Evolutionary conservation across 1,140 invertebrate species (phyloP).

Genomic region (Calosoma granatense): DNA sequence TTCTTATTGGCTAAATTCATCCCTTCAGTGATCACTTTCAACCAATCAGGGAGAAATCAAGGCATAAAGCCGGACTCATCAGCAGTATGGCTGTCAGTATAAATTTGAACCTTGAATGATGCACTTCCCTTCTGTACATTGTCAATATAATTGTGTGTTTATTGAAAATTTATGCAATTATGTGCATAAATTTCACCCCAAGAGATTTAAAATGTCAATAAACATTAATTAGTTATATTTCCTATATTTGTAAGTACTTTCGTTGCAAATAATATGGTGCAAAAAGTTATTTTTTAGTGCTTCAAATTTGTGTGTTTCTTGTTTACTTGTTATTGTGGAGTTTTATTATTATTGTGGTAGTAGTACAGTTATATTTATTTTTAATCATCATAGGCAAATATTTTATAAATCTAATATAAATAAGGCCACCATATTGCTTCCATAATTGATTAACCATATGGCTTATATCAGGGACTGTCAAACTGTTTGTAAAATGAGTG

Average conservation of each 20-base stretch:
- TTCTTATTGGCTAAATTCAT: slow-evolving; percentile 12
- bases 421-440: slow-evolving; percentile 4
- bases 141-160: slow-evolving; percentile 26
- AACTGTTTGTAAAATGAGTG: neutral
- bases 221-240: slow-evolving; percentile 20
- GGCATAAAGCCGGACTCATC: slow-evolving; percentile 66
- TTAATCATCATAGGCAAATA: neutral
- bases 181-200: slow-evolving; percentile 16
- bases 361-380: no score
- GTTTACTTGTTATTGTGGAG: neutral
- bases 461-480: slow-evolving; percentile 7
- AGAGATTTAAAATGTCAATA: slow-evolving; percentile 25
- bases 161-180: slow-evolving; percentile 18
- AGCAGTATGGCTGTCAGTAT: slow-evolving; percentile 81
- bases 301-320: neutral
- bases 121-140: slow-evolving; percentile 60
- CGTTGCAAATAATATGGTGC: neutral
- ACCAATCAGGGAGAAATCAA: slow-evolving; percentile 51
- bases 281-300: neutral
- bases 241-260: neutral
- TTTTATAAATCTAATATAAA: neutral
- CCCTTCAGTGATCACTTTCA: slow-evolving; percentile 20
- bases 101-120: slow-evolving; percentile 71
- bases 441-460: slow-evolving; percentile 15
- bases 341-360: neutral